Percentiles rank a stretch among this genome's conserved stretches.
Evolutionary conservation across 2,113 vertebrate genomes (phyloP).

Genomic region (Colistium nudipinnis): DNA sequence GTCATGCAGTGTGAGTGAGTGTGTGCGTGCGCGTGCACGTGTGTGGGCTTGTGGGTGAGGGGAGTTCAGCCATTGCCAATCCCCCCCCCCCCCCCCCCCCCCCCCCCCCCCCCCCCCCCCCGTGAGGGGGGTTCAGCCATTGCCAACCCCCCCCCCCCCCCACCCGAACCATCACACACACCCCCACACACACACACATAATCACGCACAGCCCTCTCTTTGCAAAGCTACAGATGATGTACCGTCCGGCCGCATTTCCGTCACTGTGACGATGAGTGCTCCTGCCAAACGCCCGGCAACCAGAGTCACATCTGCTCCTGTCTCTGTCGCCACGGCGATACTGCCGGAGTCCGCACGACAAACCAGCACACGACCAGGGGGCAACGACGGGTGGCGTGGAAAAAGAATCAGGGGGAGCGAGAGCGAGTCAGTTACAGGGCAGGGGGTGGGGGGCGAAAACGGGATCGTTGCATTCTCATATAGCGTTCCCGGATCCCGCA

Average conservation of each 20-base stretch:
- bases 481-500: not conserved
- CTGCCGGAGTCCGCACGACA: conserved; percentile 77
- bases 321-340: conserved; percentile 77
- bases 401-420: conserved; percentile 39
- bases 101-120: too few species aligned
- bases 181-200: conserved; percentile 26
- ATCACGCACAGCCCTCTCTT: conserved; percentile 34
- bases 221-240: conserved; percentile 78
- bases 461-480: conserved; percentile 17
- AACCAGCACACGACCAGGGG: conserved; percentile 76
- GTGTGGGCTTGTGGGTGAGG: conserved; percentile 64
- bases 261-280: conserved; percentile 81
- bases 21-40: conserved; percentile 22
- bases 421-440: conserved; percentile 51
- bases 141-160: too few species aligned
- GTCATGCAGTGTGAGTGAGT: conserved; percentile 53
- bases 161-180: conserved; percentile 23
- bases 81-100: too few species aligned
- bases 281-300: conserved; percentile 82
- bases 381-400: conserved; percentile 68
- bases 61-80: conserved; percentile 73
- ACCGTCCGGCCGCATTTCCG: conserved; percentile 77
- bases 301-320: conserved; percentile 83
- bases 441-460: too few species aligned
- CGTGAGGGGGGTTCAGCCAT: conserved; percentile 71